A percentile compares a stretch with the other conserved stretches of the same genome.
phyloP scores from a whole-genome alignment of 2,797 vertebrate species.

The Pangasius sanitwongsei region DNA sequence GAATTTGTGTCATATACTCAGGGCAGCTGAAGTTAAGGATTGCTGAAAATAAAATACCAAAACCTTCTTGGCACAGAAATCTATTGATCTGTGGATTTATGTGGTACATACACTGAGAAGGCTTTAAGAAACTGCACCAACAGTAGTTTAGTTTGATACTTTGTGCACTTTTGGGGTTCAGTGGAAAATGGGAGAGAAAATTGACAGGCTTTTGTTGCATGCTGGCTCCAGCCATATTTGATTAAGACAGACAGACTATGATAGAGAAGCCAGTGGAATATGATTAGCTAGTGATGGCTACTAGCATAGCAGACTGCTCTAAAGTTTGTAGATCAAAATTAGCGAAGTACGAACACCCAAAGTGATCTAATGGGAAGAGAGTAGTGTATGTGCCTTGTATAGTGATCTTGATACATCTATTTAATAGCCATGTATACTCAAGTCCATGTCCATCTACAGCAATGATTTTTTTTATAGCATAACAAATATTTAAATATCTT shows the following conservation, averaged over 20 bases:
- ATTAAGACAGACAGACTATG: conserved; percentile 66
- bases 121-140: not conserved
- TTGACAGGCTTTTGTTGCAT: conserved; percentile 66
- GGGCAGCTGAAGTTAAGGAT: not conserved
- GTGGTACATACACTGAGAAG: not conserved
- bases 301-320: conserved; percentile 36
- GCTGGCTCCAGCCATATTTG: conserved; percentile 77
- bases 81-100: not conserved
- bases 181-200: conserved; percentile 38
- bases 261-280: conserved; percentile 71
- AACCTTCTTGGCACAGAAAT: not conserved
- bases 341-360: conserved; percentile 35
- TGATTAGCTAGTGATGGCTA: conserved; percentile 69
- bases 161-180: conserved; percentile 12
- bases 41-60: not conserved
- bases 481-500: not conserved
- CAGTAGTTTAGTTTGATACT: not conserved
- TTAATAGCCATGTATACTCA: not conserved
- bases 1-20: not conserved
- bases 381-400: not conserved
- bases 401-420: not conserved
- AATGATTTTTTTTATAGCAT: not conserved
- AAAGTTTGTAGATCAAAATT: conserved; percentile 41
- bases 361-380: conserved; percentile 28
- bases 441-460: not conserved